These are phyloP conservation scores for Platichthys flesus DNA, from an alignment of 2,113 vertebrate species.

Conservation along the genomic window DNA sequence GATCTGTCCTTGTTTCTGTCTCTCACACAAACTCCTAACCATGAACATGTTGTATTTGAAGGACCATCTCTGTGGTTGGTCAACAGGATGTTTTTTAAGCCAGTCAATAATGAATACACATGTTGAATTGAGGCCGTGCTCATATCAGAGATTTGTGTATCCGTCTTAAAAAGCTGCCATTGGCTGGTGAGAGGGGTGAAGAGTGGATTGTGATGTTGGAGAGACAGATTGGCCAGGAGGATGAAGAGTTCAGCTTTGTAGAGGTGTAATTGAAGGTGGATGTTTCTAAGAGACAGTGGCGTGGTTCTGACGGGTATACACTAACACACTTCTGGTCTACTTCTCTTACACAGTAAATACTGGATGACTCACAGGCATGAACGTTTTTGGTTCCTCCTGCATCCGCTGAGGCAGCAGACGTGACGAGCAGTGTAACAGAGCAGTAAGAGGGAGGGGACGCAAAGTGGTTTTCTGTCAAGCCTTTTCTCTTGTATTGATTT, in stretches of 20 bases:
- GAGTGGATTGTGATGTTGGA: too few species aligned
- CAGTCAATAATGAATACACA: not conserved
- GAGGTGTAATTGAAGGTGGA: not conserved
- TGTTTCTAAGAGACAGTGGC: not conserved
- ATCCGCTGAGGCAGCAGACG: not conserved
- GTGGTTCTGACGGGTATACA: not conserved
- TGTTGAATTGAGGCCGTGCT: too few species aligned
- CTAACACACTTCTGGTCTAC: not conserved
- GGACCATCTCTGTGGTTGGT: not conserved
- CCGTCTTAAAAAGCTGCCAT: too few species aligned
- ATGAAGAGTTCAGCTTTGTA: not conserved
- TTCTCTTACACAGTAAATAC: too few species aligned
- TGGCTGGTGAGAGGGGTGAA: too few species aligned
- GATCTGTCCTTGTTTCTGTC: conserved; percentile 15
- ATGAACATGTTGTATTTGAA: not conserved
- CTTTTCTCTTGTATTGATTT: not conserved
- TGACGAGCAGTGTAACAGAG: not conserved
- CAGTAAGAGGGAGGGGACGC: not conserved
- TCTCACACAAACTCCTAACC: not conserved
- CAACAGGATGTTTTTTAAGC: too few species aligned
- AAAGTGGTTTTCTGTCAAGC: not conserved
- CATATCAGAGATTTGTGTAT: not conserved
- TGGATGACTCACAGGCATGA: not conserved
- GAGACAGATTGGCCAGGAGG: not conserved
- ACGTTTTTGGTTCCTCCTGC: not conserved